Conservation (phyloP, 1,140 invertebrate genomes). For the Trichonephila clavipes region DNA sequence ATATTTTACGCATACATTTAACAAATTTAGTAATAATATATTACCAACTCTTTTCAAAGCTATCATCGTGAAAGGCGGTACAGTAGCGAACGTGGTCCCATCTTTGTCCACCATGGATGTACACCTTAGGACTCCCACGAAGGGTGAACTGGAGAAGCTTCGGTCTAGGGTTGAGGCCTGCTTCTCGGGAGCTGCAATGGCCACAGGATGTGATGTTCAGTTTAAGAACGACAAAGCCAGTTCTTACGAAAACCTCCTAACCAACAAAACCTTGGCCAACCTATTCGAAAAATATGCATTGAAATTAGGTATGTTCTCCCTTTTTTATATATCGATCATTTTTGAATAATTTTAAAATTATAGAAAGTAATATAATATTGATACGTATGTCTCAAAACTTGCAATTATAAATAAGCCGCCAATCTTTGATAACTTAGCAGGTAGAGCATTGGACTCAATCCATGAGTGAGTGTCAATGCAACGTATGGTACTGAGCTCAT, state of each 20-base stretch:
- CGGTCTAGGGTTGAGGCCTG: constrained; percentile 79
- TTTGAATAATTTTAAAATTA: too few relatives aligned
- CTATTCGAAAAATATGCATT: constrained; percentile 77
- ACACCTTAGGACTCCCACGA: constrained; percentile 79
- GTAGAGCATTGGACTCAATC: too few relatives aligned
- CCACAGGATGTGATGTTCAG: constrained; percentile 79
- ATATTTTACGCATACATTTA: too few relatives aligned
- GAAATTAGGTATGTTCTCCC: constrained; percentile 56
- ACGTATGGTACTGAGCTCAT: too few relatives aligned
- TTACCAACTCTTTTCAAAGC: constrained; percentile 16
- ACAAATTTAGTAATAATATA: too few relatives aligned
- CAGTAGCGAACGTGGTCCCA: constrained; percentile 81
- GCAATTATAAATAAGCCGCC: too few relatives aligned
- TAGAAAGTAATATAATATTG: too few relatives aligned
- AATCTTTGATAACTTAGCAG: too few relatives aligned
- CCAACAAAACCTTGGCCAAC: constrained; percentile 77
- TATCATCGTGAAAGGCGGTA: constrained; percentile 80
- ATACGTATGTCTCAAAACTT: too few relatives aligned
- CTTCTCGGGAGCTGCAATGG: constrained; percentile 79
- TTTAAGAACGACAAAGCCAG: neutral
- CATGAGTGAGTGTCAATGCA: too few relatives aligned
- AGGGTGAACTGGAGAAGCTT: constrained; percentile 78
- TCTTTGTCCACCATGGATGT: constrained; percentile 79
- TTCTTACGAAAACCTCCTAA: constrained; percentile 76
- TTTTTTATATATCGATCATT: too few relatives aligned